phyloP scores from a whole-genome alignment of 1,140 invertebrate species.

The Sipha flava region DNA sequence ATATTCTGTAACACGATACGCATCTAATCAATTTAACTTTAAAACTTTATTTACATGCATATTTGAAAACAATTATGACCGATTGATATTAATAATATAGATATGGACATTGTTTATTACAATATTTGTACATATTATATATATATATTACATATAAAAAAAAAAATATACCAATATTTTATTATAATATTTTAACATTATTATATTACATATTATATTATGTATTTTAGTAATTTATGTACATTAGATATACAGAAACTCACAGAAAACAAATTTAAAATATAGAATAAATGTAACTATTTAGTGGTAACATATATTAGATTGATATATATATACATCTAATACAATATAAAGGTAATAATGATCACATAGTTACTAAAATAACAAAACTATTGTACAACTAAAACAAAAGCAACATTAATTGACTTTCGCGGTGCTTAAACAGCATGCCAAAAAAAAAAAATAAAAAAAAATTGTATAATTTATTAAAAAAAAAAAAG shows the following conservation, averaged over 20 bases:
- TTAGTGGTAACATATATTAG: neutral
- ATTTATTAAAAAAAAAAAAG: neutral
- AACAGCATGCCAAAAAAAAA: too few species aligned
- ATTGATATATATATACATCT: neutral
- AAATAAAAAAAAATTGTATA: neutral
- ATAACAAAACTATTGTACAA: neutral
- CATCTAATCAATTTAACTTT: neutral
- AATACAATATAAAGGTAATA: neutral
- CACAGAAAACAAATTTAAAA: neutral
- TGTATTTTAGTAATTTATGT: neutral
- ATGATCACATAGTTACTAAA: too few species aligned
- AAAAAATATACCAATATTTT: too few species aligned
- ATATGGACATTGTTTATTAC: neutral
- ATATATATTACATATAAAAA: neutral
- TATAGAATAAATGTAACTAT: neutral
- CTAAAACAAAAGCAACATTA: neutral
- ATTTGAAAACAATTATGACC: neutral
- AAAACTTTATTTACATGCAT: neutral
- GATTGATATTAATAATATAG: conserved; percentile 2
- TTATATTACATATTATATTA: neutral
- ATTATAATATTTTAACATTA: neutral
- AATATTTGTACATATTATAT: neutral
- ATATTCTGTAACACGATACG: neutral
- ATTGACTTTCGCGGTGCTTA: neutral
- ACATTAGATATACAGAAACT: neutral